Evolutionary conservation across 2,888 invertebrate species (phyloP).

Genomic region (Melanargia galathea): DNA sequence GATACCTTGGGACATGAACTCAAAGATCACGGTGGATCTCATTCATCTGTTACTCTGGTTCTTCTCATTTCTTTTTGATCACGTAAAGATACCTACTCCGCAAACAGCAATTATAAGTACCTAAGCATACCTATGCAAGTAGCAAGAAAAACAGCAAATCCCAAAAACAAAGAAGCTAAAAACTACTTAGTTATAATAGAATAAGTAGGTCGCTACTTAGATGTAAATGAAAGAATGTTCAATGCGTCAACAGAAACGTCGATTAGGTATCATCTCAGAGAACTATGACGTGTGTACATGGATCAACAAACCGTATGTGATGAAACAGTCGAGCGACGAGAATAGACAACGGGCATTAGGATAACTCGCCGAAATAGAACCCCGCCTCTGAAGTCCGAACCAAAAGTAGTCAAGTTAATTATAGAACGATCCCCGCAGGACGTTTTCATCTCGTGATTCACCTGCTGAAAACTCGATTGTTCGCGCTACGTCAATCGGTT

Average conservation of each 20-base stretch:
- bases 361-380: constrained; percentile 74
- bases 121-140: too few species aligned
- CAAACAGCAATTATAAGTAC: too few species aligned
- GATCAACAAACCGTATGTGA: constrained; percentile 56
- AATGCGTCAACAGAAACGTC: constrained; percentile 17
- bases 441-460: constrained; percentile 80
- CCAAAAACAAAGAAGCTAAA: too few species aligned
- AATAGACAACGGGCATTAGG: constrained; percentile 74
- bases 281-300: constrained; percentile 43
- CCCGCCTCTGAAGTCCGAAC: constrained; percentile 79
- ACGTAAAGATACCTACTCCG: too few species aligned
- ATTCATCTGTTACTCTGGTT: too few species aligned
- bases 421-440: constrained; percentile 73
- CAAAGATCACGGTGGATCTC: too few species aligned
- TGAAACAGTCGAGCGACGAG: constrained; percentile 62
- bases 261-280: constrained; percentile 4
- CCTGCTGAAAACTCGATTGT: constrained; percentile 81
- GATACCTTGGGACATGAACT: too few species aligned
- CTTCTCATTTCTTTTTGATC: too few species aligned
- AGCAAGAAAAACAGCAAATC: too few species aligned
- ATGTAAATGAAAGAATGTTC: constrained; percentile 38
- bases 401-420: constrained; percentile 80
- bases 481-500: constrained; percentile 79
- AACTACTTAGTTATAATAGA: too few species aligned
- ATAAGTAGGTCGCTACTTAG: too few species aligned